Base-by-base conservation (phyloP, 2,888 invertebrate species). In the Acronicta aceris region DNA sequence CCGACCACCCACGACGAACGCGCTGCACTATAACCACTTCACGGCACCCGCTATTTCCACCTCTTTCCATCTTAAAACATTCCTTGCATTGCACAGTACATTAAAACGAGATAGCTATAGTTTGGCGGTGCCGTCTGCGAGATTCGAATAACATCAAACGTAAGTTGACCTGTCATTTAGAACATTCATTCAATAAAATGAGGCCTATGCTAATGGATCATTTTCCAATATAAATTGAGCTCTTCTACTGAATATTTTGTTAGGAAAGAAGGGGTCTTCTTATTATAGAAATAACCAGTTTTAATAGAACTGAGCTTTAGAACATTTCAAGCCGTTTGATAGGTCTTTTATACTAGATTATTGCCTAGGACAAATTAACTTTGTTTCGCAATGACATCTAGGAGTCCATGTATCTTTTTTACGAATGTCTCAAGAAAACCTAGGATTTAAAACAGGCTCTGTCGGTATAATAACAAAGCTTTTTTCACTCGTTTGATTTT, bases 1-100 rank as follows among this genome's bases (percentile, higher is more conserved):
- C 81, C 78, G 92, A 88, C 93, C 93, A 93, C 93, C 93, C 93
- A 93, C 91, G 89, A 80, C 70, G 91, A 56, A 70, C 67, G 71
- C 55, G 49, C 42, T 54, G 62, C 59, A 67, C 59, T 67, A 63
- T 21, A 70, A 67, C 61, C 64, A 70, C 65, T 72, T 61, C 60
- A 65, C 69, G 65, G 61, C 65, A 58, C 51, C 54, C 45, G 1
- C 0, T 70, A 42, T 46, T 25, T n/a, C 59, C 46, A 6, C 71
- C 71, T 41, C 66, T 16, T 16, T 77, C 49, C 16, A 13, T 7
- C 55, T 36, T 43, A 57, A 48, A 63, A 74, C 63, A 69, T 59
- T 54, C 55, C 55, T 45, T 41, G 17, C 42, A 58, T 47, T 46
- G 15, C 41, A 7, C 16, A 6, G 9, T 54, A 59, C 15, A 59